Evolutionary conservation across 2,797 vertebrate species (phyloP).

Genomic region (Rhodeus uyekii): DNA sequence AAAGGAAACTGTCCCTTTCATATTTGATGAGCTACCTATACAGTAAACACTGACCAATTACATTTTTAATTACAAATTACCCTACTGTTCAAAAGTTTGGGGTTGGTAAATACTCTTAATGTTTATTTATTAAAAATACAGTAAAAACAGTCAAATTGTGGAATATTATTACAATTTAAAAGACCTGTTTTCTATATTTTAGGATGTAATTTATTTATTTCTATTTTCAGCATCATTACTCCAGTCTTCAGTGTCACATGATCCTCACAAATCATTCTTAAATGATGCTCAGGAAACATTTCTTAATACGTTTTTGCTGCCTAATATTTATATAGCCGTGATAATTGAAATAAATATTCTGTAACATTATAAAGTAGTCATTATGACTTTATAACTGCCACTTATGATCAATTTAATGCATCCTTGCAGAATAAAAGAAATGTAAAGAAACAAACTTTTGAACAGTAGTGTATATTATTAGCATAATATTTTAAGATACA

Average conservation of each 20-base stretch:
- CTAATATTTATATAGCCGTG: background rate
- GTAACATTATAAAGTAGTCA: background rate
- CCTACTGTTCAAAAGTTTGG: background rate
- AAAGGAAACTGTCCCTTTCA: slow-evolving; percentile 51
- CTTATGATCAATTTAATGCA: background rate
- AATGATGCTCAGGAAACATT: background rate
- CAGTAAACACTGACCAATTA: slow-evolving; percentile 22
- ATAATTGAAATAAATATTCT: background rate
- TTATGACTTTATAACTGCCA: background rate
- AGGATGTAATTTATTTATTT: background rate
- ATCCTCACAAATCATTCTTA: background rate
- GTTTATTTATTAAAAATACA: background rate
- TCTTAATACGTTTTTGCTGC: background rate
- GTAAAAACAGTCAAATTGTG: background rate
- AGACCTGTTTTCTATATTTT: background rate
- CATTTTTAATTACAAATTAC: background rate
- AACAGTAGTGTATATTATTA: background rate
- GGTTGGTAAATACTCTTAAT: background rate
- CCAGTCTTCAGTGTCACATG: too few relatives aligned
- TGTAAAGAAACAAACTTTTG: background rate
- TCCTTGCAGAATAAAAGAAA: background rate
- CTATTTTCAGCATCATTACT: background rate
- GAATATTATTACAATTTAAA: too few relatives aligned
- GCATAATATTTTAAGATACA: background rate
- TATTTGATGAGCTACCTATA: slow-evolving; percentile 13